Percentiles rank a stretch among this genome's conserved stretches.
Evolutionary conservation across 2,888 invertebrate genomes (phyloP).

Genomic region (Ophion ventricosus): DNA sequence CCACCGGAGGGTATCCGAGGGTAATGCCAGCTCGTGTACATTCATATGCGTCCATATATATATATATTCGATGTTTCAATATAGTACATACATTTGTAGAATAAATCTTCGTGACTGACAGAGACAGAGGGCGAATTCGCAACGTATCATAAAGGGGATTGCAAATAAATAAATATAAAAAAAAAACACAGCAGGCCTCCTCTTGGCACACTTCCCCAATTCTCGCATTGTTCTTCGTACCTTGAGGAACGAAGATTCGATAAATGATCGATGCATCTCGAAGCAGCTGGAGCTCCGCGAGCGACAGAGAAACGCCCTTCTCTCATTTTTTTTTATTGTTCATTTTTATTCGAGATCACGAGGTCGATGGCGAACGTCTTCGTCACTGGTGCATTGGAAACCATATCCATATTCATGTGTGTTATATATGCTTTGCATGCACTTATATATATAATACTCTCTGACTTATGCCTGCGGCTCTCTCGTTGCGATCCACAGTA

Average conservation of each 20-base stretch:
- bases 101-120: conserved; percentile 52
- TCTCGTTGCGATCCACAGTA: no score
- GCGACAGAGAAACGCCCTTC: conserved; percentile 40
- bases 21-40: conserved; percentile 22
- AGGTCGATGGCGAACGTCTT: conserved; percentile 37
- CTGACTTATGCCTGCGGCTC: no score
- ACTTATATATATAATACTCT: no score
- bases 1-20: conserved; percentile 42
- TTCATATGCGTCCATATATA: not conserved
- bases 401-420: no score
- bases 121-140: conserved; percentile 36
- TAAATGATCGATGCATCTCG: conserved; percentile 53
- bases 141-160: conserved; percentile 45
- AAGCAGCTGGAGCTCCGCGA: conserved; percentile 49
- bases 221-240: conserved; percentile 76
- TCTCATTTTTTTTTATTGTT: conserved; percentile 37
- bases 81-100: conserved; percentile 28
- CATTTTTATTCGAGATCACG: conserved; percentile 45
- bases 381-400: not conserved
- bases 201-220: conserved; percentile 79
- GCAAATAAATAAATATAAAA: no score
- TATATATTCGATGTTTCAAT: not conserved
- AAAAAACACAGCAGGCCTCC: conserved; percentile 6
- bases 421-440: no score
- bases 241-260: conserved; percentile 58